Percentiles rank a stretch among this genome's conserved stretches.
These are phyloP conservation scores for Paelopatides confundens DNA, from an alignment of 53 echinoderm and acorn worm species.

Conservation along the genomic window DNA sequence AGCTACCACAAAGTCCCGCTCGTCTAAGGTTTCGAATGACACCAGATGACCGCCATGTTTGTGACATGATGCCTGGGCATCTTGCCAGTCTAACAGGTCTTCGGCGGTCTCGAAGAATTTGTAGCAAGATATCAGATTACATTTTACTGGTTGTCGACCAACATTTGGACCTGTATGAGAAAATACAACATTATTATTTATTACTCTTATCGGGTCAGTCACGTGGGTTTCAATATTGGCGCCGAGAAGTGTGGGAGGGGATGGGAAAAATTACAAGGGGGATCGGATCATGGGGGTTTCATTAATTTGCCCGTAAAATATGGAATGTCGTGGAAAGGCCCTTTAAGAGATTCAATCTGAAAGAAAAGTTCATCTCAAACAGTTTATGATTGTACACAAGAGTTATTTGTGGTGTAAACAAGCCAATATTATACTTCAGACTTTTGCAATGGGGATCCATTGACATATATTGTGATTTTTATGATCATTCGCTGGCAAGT, in stretches of 20 bases:
- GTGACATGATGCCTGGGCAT: neutral
- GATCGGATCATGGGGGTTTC: no score
- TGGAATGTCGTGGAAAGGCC: neutral
- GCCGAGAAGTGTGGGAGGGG: no score
- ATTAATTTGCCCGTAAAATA: neutral
- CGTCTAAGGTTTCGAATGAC: neutral
- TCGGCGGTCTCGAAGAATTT: neutral
- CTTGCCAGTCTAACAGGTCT: neutral
- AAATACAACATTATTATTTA: neutral
- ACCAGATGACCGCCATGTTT: slow-evolving; percentile 9
- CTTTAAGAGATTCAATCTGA: no score
- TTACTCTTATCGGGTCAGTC: neutral
- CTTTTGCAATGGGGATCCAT: no score
- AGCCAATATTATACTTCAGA: no score
- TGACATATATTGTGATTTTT: no score
- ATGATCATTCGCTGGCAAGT: no score
- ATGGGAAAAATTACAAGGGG: no score
- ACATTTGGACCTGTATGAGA: neutral
- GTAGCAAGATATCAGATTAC: neutral
- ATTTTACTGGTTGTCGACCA: neutral
- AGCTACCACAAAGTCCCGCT: neutral
- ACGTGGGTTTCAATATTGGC: neutral
- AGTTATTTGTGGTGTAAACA: no score
- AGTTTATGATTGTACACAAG: no score
- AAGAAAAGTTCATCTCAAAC: no score